phyloP scores from a whole-genome alignment of 2,888 invertebrate species.

The Drosophila anomelani region DNA sequence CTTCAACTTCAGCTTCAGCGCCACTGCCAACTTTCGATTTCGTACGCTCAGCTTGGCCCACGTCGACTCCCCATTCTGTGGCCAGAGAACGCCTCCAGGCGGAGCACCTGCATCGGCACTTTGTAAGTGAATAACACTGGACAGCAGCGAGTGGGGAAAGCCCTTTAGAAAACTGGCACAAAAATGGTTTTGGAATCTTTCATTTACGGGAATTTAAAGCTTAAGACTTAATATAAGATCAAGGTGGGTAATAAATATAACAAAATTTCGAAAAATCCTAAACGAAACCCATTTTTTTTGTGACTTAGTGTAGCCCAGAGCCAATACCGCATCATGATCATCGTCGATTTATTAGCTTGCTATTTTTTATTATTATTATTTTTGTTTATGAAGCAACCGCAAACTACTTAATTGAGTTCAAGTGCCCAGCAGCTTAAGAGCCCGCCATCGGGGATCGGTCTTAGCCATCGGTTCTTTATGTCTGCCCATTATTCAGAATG shows the following conservation, averaged over 20 bases:
- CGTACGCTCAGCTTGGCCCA: constrained; percentile 60
- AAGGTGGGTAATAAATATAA: too few relatives aligned
- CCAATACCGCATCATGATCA: constrained; percentile 39
- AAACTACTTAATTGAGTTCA: constrained; percentile 60
- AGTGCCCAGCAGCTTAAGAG: constrained; percentile 14
- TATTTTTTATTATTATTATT: constrained; percentile 27
- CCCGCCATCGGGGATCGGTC: constrained; percentile 18
- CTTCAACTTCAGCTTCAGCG: background rate
- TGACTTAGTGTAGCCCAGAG: constrained; percentile 2
- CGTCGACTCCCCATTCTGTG: constrained; percentile 8
- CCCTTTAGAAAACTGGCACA: too few relatives aligned
- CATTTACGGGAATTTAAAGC: too few relatives aligned
- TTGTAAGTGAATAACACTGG: background rate
- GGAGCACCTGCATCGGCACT: constrained; percentile 48
- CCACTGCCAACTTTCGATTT: constrained; percentile 64
- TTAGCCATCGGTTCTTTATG: constrained; percentile 39
- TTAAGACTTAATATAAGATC: too few relatives aligned
- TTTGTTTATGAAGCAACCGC: constrained; percentile 50
- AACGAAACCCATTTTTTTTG: background rate
- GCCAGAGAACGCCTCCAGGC: constrained; percentile 30
- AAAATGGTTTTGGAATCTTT: background rate
- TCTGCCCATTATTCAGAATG: constrained; percentile 50
- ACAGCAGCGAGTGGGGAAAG: background rate
- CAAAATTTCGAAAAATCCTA: background rate
- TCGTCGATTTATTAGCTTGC: constrained; percentile 63